phyloP scores from a whole-genome alignment of 2,888 invertebrate genomes.

The Lobophora halterata region DNA sequence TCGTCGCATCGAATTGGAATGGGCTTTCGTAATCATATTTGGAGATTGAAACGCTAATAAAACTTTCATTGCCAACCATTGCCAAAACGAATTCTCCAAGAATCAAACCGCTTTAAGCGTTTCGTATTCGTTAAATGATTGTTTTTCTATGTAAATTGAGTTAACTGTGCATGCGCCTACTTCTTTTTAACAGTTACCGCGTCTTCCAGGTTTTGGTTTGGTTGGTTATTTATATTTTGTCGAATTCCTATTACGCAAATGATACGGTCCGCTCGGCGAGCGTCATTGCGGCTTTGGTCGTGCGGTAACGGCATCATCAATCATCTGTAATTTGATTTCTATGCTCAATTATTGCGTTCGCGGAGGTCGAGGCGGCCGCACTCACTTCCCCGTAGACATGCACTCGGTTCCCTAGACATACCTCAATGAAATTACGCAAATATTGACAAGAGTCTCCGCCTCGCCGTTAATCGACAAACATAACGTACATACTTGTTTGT shows the following conservation, averaged over 20 bases:
- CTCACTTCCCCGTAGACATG: slow-evolving; percentile 56
- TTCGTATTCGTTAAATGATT: slow-evolving; percentile 15
- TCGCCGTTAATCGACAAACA: slow-evolving; percentile 13
- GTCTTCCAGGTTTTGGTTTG: slow-evolving; percentile 26
- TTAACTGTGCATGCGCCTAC: slow-evolving; percentile 24
- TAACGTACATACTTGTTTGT: slow-evolving; percentile 14
- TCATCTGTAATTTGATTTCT: slow-evolving; percentile 81
- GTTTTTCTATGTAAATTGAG: slow-evolving; percentile 25
- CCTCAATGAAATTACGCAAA: slow-evolving; percentile 35
- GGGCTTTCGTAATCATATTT: slow-evolving; percentile 30
- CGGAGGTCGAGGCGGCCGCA: slow-evolving; percentile 68
- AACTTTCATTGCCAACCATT: slow-evolving; percentile 7
- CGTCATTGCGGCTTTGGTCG: slow-evolving; percentile 73
- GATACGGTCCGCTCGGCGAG: slow-evolving; percentile 66
- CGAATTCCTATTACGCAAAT: slow-evolving; percentile 72
- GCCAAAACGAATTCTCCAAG: slow-evolving; percentile 12
- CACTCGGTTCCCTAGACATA: slow-evolving; percentile 45
- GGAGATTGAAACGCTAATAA: slow-evolving; percentile 40
- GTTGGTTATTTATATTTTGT: slow-evolving; percentile 50
- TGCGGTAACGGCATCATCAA: slow-evolving; percentile 79
- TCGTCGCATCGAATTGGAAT: too few species aligned
- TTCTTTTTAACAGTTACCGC: slow-evolving; percentile 21
- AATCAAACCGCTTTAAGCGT: slow-evolving; percentile 12
- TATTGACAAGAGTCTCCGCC: slow-evolving; percentile 29
- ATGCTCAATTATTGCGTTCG: slow-evolving; percentile 80